A percentile compares a stretch with the other conserved stretches of the same genome.
Evolutionary conservation across 2,888 invertebrate genomes (phyloP).

Genomic region (Melieria crassipennis): DNA sequence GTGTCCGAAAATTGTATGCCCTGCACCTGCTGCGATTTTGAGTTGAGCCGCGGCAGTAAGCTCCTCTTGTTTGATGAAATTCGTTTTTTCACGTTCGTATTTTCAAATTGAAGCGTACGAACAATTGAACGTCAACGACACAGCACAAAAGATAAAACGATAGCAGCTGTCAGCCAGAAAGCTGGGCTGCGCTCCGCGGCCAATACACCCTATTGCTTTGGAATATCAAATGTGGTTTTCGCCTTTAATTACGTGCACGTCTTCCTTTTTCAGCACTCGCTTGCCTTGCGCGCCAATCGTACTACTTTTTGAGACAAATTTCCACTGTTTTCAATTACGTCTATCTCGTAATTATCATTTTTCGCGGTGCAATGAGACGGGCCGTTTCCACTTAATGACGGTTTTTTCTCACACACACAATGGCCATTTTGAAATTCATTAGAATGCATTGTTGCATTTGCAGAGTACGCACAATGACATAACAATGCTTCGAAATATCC

Average conservation of each 20-base stretch:
- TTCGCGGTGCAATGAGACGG: constrained; percentile 21
- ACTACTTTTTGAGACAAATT: constrained; percentile 8
- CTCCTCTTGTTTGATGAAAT: background rate
- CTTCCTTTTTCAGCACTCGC: background rate
- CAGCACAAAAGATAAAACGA: constrained; percentile 11
- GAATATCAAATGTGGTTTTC: background rate
- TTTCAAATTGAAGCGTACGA: constrained; percentile 22
- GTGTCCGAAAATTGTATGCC: background rate
- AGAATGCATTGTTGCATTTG: constrained; percentile 15
- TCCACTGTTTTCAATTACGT: constrained; percentile 1
- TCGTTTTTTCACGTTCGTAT: constrained; percentile 12
- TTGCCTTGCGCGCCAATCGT: background rate
- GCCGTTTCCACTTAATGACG: constrained; percentile 36
- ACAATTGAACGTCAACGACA: constrained; percentile 17
- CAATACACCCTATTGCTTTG: background rate
- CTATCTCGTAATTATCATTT: constrained; percentile 11
- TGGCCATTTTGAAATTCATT: constrained; percentile 38
- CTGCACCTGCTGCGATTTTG: background rate
- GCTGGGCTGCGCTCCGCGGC: constrained; percentile 5
- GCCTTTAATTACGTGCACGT: background rate
- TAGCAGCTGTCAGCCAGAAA: constrained; percentile 25
- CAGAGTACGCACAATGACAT: background rate
- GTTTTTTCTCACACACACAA: constrained; percentile 32
- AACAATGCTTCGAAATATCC: too few relatives aligned
- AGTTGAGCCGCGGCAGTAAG: background rate